These are phyloP conservation scores for Pangasius macronema DNA, from an alignment of 2,797 vertebrate species.

Conservation along the genomic window DNA sequence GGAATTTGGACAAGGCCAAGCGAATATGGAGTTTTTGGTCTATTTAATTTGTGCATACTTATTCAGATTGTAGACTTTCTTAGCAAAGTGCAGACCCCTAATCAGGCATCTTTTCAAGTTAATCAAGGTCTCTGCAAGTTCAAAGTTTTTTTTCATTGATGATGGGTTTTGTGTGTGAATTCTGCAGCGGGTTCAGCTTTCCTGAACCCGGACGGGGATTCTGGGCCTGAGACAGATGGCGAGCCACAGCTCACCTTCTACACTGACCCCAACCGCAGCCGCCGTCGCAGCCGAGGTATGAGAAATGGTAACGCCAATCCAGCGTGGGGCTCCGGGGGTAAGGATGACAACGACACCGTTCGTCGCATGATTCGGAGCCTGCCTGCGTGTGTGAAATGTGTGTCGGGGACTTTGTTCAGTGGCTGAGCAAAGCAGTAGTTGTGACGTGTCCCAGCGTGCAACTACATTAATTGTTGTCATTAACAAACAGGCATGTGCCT, in stretches of 20 bases:
- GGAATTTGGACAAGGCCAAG: background rate
- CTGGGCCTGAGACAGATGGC: conserved; percentile 93
- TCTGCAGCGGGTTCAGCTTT: conserved; percentile 93
- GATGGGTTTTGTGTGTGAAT: conserved; percentile 69
- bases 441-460: conserved; percentile 34
- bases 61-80: background rate
- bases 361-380: conserved; percentile 50
- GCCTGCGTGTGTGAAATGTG: conserved; percentile 40
- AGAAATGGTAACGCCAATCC: conserved; percentile 80
- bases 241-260: conserved; percentile 99
- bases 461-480: conserved; percentile 39
- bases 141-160: conserved; percentile 32
- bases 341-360: conserved; percentile 65
- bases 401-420: conserved; percentile 38
- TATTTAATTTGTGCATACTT: background rate
- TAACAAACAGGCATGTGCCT: conserved; percentile 38
- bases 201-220: conserved; percentile 97
- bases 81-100: background rate
- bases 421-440: conserved; percentile 49
- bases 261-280: conserved; percentile 94
- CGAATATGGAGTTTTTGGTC: background rate
- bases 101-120: background rate
- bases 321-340: conserved; percentile 84
- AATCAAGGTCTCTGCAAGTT: background rate
- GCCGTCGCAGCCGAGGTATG: conserved; percentile 94